Percentiles rank a stretch among this genome's conserved stretches.
Conservation (phyloP, 1,140 invertebrate species). For the Ceratosolen fusciceps region DNA sequence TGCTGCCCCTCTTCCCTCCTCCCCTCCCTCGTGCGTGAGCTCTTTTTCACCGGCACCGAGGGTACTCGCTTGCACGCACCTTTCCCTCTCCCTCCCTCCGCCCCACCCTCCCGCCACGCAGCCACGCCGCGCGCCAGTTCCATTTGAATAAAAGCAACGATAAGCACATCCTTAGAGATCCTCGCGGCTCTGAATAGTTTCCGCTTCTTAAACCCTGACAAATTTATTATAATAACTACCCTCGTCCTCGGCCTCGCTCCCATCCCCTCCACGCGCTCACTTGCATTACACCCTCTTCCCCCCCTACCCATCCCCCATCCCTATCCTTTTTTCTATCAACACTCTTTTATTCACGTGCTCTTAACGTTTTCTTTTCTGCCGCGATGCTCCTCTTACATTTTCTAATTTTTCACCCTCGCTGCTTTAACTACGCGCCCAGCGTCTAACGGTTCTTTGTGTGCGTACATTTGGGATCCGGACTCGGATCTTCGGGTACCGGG, state of each 20-base stretch:
- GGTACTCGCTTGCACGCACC: background rate
- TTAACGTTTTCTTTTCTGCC: slow-evolving; percentile 1
- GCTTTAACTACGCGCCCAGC: background rate
- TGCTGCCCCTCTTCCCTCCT: background rate
- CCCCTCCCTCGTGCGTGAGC: background rate
- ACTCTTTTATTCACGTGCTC: background rate
- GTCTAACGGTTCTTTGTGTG: too few species aligned
- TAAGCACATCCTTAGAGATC: slow-evolving; percentile 71
- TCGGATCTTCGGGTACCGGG: too few species aligned
- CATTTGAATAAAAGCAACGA: slow-evolving; percentile 72
- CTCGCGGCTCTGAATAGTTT: slow-evolving; percentile 71
- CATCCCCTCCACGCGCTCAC: slow-evolving; percentile 52
- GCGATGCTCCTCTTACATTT: slow-evolving; percentile 28
- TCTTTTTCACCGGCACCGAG: background rate
- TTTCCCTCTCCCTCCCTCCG: slow-evolving; percentile 52
- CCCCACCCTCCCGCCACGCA: too few species aligned
- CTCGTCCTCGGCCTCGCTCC: slow-evolving; percentile 62
- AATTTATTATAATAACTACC: slow-evolving; percentile 73
- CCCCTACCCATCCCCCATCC: slow-evolving; percentile 31
- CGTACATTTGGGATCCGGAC: too few species aligned
- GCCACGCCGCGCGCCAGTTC: too few species aligned
- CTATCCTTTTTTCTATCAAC: slow-evolving; percentile 38
- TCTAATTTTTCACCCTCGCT: slow-evolving; percentile 18
- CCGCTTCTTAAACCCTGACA: slow-evolving; percentile 72
- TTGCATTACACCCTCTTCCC: slow-evolving; percentile 53